A percentile compares a stretch with the other conserved stretches of the same genome.
phyloP scores from a whole-genome alignment of 2,797 vertebrate species.

The Phylloscopus collybita region DNA sequence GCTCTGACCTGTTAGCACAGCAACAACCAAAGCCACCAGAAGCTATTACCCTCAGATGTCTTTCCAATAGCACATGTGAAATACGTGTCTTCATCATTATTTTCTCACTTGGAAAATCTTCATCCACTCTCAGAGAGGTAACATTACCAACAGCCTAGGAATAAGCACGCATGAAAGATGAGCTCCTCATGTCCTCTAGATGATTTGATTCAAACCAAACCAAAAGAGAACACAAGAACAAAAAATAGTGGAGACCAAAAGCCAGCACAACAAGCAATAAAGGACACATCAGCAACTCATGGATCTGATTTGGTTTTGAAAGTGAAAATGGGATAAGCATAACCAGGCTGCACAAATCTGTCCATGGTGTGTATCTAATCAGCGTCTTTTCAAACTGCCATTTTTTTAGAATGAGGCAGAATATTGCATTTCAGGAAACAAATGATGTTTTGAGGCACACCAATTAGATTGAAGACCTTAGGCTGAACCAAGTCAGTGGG shows the following conservation, averaged over 20 bases:
- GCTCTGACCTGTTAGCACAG: not conserved
- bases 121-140: not conserved
- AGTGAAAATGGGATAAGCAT: not conserved
- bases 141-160: not conserved
- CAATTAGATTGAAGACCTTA: not conserved
- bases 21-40: not conserved
- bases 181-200: not conserved
- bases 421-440: not conserved
- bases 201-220: not conserved
- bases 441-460: not conserved
- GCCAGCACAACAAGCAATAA: not conserved
- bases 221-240: not conserved
- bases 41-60: not conserved
- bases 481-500: not conserved
- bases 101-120: not conserved
- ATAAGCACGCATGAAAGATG: not conserved
- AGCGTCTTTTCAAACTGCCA: not conserved
- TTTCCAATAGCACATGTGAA: not conserved
- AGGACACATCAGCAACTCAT: not conserved
- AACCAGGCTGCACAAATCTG: not conserved
- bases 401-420: not conserved
- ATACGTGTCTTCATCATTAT: rapidly evolving
- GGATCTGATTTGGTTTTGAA: not conserved
- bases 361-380: rapidly evolving
- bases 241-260: not conserved